These are phyloP conservation scores for Umimayanthus chanpuru DNA, from an alignment of 92 coral and sea anemone genomes.

Conservation along the genomic window DNA sequence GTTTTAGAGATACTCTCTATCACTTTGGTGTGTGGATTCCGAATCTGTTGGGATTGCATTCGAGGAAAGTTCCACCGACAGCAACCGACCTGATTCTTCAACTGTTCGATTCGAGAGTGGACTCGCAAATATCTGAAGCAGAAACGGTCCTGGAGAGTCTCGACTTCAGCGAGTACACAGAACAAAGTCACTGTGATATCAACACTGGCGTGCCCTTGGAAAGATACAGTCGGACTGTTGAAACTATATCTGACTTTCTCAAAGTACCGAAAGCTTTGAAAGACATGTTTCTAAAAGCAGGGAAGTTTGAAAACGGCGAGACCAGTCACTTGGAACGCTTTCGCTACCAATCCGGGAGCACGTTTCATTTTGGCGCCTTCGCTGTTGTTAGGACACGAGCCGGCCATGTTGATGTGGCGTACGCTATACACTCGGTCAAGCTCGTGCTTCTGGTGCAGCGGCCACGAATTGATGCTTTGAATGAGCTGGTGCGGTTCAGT, in stretches of 20 bases:
- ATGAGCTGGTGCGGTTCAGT: background rate
- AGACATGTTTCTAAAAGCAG: background rate
- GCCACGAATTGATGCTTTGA: background rate
- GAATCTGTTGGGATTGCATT: background rate
- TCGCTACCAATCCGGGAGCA: background rate
- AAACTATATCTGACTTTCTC: background rate
- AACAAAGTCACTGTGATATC: conserved; percentile 6
- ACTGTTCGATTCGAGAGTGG: background rate
- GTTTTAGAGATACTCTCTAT: background rate
- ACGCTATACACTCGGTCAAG: conserved; percentile 12
- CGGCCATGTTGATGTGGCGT: background rate
- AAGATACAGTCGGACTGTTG: background rate
- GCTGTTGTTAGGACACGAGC: background rate
- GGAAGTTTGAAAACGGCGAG: conserved; percentile 8
- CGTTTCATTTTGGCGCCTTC: conserved; percentile 25
- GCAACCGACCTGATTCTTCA: conserved; percentile 2
- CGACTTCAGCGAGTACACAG: conserved; percentile 23
- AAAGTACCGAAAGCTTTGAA: conserved; percentile 18
- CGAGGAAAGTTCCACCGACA: background rate
- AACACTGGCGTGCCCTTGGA: conserved; percentile 10
- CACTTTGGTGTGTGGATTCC: background rate
- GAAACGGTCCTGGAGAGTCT: conserved; percentile 18
- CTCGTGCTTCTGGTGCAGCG: background rate
- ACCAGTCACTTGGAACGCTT: background rate
- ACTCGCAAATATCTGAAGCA: conserved; percentile 7